These are phyloP conservation scores for Lophochroa leadbeateri DNA, from an alignment of 2,113 vertebrate species.

Conservation along the genomic window DNA sequence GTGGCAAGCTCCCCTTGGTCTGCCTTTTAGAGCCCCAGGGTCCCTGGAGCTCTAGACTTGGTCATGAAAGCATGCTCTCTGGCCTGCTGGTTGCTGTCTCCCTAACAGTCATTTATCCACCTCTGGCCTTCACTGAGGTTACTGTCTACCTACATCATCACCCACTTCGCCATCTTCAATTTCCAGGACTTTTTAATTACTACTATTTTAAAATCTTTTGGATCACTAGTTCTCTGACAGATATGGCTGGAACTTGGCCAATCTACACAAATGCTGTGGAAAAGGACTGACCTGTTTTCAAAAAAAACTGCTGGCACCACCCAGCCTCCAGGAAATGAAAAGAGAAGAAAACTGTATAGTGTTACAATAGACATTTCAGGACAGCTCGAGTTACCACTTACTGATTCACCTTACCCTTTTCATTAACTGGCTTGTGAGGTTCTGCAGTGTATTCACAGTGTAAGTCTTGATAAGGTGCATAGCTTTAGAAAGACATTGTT, in stretches of 20 bases:
- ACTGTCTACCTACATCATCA: neutral
- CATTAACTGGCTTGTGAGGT: slow-evolving; percentile 90
- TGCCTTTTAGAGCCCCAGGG: no score
- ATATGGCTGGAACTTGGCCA: neutral
- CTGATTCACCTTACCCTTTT: slow-evolving; percentile 86
- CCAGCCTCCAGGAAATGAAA: neutral
- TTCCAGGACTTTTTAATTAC: neutral
- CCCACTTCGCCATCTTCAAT: neutral
- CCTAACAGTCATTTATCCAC: neutral
- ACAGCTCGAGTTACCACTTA: neutral
- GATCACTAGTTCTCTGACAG: neutral
- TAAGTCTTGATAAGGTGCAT: slow-evolving; percentile 95
- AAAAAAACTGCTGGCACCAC: neutral
- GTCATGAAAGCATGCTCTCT: neutral
- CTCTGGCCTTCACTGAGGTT: neutral
- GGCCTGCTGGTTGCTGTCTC: neutral
- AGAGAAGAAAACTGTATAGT: neutral
- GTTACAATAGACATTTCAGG: neutral
- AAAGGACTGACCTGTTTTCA: neutral
- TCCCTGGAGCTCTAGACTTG: no score
- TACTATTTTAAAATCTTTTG: neutral
- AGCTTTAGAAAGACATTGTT: slow-evolving; percentile 96
- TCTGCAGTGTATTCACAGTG: slow-evolving; percentile 91
- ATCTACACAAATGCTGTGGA: neutral
- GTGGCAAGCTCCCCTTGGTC: no score